Percentiles rank a stretch among this genome's conserved stretches.
Conservation (phyloP, 2,888 invertebrate species). For the Teleiodes luculella region DNA sequence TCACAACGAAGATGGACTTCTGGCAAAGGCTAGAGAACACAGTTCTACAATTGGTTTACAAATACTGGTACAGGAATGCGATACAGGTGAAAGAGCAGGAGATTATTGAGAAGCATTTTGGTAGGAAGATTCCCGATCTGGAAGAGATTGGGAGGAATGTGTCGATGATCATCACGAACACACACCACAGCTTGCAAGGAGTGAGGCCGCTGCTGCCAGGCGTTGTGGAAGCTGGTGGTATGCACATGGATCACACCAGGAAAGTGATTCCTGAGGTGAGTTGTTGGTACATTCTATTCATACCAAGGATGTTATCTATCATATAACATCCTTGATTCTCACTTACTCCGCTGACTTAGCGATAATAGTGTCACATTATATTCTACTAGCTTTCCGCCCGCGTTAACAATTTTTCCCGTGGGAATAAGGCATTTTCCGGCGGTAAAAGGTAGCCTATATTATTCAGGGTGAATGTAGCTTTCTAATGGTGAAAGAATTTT, state of each 20-base stretch:
- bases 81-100: conserved; percentile 55
- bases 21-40: conserved; percentile 66
- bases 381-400: too few species aligned
- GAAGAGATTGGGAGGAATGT: conserved; percentile 71
- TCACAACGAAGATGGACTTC: conserved; percentile 69
- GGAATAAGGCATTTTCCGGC: too few species aligned
- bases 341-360: too few species aligned
- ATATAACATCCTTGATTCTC: too few species aligned
- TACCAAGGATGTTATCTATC: too few species aligned
- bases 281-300: too few species aligned
- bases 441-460: too few species aligned
- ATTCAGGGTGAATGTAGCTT: too few species aligned
- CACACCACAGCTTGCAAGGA: conserved; percentile 79
- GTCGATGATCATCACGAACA: conserved; percentile 78
- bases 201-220: conserved; percentile 76
- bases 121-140: conserved; percentile 70
- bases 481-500: too few species aligned
- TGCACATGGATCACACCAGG: conserved; percentile 67
- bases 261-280: conserved; percentile 68
- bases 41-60: conserved; percentile 43
- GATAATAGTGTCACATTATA: too few species aligned
- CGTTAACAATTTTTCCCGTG: too few species aligned
- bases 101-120: conserved; percentile 64
- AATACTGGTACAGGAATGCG: conserved; percentile 50
- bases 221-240: conserved; percentile 81